Evolutionary conservation across 2,888 invertebrate species (phyloP), one percentile per base, ranked within the genome.

Genomic region (Caenorhabditis sp.): DNA sequence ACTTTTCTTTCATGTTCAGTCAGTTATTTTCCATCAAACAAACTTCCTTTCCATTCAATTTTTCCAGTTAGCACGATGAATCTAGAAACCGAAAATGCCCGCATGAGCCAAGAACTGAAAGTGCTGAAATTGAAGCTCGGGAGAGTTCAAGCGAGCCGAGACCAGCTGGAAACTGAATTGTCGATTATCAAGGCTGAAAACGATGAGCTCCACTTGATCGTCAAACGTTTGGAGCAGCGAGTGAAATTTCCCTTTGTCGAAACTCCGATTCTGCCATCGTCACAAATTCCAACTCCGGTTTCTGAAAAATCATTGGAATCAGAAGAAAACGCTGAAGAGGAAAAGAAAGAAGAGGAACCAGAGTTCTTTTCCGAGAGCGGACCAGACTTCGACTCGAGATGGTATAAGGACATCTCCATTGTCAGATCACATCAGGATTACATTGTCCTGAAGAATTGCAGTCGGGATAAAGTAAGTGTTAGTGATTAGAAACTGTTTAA

Each of bases 321-420:
- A 31, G 19, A 24, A 12, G 54, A 26, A 16, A 7, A 19, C 14
- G 47, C 10, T 1, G 10, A 22, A 47, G 47, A 44, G 4, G 8
- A 14, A 24, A 64, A 64, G 24, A n/a, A n/a, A 8, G 28, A 64
- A 22, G 26, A 63, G 24, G 64, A 64, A 47, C 26, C 16, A 19
- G 47, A 64, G 47, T 47, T 2, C 14, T 47, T 4, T 12, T 22
- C 47, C 3, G 64, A 64, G 47, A 44, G 47, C 41, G 64, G 64
- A 64, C 44, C 64, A 28, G 64, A 64, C 47, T 64, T 64, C 16
- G 64, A 64, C 24, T 64, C 64, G 12, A 64, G 26, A 28, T 64
- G 64, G 64, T 28, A 19, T 10, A 64, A 64, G 22, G 26, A 64
- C 16, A 44, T 64, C 12, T 47, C 26, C 3, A 47, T 64, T 64